These are phyloP conservation scores for Forbesichthys agassizii DNA, from an alignment of 2,113 vertebrate genomes.

Conservation along the genomic window DNA sequence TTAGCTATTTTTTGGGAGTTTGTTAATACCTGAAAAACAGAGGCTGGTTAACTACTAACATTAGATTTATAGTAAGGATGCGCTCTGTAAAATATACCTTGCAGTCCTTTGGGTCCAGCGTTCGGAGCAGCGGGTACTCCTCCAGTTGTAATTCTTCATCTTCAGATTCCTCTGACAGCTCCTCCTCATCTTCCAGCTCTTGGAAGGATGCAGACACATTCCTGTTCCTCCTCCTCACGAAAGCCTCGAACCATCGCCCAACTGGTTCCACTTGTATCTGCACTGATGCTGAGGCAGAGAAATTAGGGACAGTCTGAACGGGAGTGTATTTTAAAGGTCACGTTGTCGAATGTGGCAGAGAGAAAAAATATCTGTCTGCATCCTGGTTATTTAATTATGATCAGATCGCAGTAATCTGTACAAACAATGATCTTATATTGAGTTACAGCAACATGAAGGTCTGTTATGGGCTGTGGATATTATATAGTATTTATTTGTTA, in stretches of 20 bases:
- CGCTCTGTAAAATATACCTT: constrained; percentile 77
- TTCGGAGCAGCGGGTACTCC: constrained; percentile 93
- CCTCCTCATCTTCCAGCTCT: constrained; percentile 96
- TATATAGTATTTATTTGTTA: no score
- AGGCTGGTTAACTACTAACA: no score
- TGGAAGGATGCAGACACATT: constrained; percentile 94
- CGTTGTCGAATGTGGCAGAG: background rate
- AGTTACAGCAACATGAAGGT: background rate
- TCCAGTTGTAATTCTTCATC: constrained; percentile 94
- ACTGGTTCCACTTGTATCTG: constrained; percentile 94
- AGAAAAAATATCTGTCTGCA: background rate
- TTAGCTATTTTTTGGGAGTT: no score
- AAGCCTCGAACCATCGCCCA: constrained; percentile 98
- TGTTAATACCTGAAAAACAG: no score
- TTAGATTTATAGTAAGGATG: no score
- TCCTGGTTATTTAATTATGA: background rate
- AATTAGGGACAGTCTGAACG: background rate
- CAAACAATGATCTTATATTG: background rate
- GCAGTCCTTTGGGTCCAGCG: constrained; percentile 98
- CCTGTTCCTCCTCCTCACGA: constrained; percentile 90
- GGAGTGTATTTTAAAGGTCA: background rate
- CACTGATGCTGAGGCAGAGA: constrained; percentile 79
- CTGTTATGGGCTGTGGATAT: background rate
- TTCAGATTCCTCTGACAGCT: constrained; percentile 90
- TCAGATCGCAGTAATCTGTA: background rate